phyloP scores from a whole-genome alignment of 35 echinoderm and acorn worm genomes.

The Ptychodera flava region DNA sequence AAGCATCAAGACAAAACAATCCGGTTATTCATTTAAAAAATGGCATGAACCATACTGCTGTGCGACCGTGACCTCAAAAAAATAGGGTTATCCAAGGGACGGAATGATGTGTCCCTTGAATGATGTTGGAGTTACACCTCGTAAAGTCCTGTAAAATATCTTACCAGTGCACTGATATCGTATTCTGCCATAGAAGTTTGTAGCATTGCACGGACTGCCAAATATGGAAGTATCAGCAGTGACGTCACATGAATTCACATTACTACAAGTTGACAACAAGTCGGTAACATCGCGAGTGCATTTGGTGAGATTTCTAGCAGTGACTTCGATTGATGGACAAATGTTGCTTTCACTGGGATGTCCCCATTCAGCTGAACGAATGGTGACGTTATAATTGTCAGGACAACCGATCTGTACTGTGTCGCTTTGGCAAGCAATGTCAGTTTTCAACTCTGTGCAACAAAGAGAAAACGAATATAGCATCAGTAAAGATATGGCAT shows the following conservation, averaged over 20 bases:
- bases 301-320: not conserved
- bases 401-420: conserved; percentile 45
- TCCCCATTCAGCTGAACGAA: conserved; percentile 46
- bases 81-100: too few species aligned
- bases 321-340: conserved; percentile 15
- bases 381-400: conserved; percentile 46
- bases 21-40: too few species aligned
- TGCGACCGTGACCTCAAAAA: too few species aligned
- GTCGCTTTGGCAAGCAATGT: conserved; percentile 44
- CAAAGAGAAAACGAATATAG: too few species aligned
- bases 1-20: too few species aligned
- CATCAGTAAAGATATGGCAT: too few species aligned
- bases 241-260: not conserved
- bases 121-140: too few species aligned
- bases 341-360: conserved; percentile 41
- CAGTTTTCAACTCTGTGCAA: conserved; percentile 41
- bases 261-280: not conserved
- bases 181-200: conserved; percentile 42
- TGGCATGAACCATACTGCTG: too few species aligned
- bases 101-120: too few species aligned
- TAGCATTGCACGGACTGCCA: conserved; percentile 41
- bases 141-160: too few species aligned
- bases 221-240: conserved; percentile 7
- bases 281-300: not conserved
- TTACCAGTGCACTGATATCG: conserved; percentile 50